These are phyloP conservation scores for Anhinga anhinga DNA, from an alignment of 2,113 vertebrate species.

Conservation along the genomic window DNA sequence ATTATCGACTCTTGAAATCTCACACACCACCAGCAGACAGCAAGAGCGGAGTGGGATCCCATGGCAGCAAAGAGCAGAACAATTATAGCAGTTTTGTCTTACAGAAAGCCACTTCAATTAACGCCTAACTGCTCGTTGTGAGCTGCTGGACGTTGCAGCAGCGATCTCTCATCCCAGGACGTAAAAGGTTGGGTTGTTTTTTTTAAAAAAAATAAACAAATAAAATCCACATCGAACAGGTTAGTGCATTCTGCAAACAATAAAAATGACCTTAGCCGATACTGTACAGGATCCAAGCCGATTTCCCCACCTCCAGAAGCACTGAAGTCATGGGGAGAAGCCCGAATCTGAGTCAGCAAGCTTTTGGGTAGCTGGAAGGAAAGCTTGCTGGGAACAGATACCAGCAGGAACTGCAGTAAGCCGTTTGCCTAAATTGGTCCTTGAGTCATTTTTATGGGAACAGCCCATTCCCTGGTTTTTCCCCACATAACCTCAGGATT, in stretches of 20 bases:
- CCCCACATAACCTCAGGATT: not conserved
- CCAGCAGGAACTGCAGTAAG: not conserved
- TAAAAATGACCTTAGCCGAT: rapidly evolving
- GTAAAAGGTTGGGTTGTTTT: rapidly evolving
- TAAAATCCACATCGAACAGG: not conserved
- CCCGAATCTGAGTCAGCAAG: not conserved
- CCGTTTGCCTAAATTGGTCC: not conserved
- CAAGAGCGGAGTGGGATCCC: not conserved
- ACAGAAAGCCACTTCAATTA: not conserved
- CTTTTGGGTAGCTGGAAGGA: not conserved
- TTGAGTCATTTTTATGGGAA: not conserved
- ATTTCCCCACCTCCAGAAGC: not conserved
- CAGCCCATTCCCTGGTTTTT: not conserved
- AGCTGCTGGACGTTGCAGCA: not conserved
- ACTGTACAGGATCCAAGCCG: not conserved
- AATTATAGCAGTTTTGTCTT: not conserved
- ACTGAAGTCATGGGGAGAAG: not conserved
- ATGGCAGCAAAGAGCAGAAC: rapidly evolving
- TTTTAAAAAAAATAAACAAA: no score
- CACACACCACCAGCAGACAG: rapidly evolving
- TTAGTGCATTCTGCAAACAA: not conserved
- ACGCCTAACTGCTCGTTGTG: rapidly evolving
- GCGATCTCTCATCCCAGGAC: not conserved
- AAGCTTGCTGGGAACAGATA: not conserved
- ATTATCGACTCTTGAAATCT: not conserved